Evolutionary conservation across 35 echinoderm and acorn worm genomes (phyloP).

Genomic region (Heliocidaris tuberculata): DNA sequence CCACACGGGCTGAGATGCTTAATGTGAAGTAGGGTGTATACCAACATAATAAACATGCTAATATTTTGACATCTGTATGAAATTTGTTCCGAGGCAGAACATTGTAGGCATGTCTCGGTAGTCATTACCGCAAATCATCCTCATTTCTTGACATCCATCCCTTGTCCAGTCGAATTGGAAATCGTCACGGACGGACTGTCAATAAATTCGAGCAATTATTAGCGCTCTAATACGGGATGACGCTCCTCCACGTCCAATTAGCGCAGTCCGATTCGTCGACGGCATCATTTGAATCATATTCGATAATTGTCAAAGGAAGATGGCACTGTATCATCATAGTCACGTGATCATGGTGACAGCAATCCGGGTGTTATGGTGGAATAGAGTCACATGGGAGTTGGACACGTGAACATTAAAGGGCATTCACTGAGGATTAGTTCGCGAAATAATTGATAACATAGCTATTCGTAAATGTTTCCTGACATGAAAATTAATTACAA

Average conservation of each 20-base stretch:
- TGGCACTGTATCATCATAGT: not conserved
- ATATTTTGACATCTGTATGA: constrained; percentile 38
- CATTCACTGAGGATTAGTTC: not conserved
- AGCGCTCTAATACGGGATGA: not conserved
- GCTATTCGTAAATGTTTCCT: not conserved
- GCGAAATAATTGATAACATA: not conserved
- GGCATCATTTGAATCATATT: constrained; percentile 45
- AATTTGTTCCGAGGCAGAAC: constrained; percentile 20
- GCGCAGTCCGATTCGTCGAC: constrained; percentile 6
- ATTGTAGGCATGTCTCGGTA: not conserved
- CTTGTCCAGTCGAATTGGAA: not conserved
- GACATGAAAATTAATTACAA: too few relatives aligned
- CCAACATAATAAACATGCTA: constrained; percentile 25
- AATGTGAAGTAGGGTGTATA: not conserved
- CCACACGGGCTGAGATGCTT: not conserved
- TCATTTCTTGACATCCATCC: not conserved
- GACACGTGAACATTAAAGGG: not conserved
- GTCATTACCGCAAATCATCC: constrained; percentile 4
- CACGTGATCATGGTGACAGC: not conserved
- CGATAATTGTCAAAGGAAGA: constrained; percentile 41
- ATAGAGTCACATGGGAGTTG: not conserved
- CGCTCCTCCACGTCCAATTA: constrained; percentile 8
- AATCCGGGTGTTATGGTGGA: not conserved
- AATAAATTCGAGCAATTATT: constrained; percentile 44
- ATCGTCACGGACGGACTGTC: constrained; percentile 13